These are phyloP conservation scores for Thamnaconus septentrionalis DNA, from an alignment of 2,113 vertebrate species.

Conservation along the genomic window DNA sequence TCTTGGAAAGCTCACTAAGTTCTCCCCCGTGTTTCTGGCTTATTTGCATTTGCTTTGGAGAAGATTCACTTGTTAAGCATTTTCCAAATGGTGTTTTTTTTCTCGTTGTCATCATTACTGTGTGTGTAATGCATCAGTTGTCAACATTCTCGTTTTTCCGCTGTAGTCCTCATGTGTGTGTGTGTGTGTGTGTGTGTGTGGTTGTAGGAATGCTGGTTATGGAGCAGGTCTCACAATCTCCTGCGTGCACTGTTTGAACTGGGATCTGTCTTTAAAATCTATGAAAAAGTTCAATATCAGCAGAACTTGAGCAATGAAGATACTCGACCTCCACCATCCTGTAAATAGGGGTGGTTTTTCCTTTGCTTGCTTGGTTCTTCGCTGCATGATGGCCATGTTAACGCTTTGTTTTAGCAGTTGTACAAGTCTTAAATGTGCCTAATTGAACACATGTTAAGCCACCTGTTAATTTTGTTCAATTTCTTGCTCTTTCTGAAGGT, in stretches of 20 bases:
- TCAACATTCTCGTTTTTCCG: conserved; percentile 44
- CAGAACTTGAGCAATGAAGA: conserved; percentile 26
- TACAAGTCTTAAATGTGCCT: background rate
- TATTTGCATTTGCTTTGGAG: conserved; percentile 25
- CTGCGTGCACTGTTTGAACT: conserved; percentile 35
- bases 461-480: conserved; percentile 11
- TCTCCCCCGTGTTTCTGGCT: conserved; percentile 1
- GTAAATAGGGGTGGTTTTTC: conserved; percentile 58
- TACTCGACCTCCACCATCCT: conserved; percentile 5
- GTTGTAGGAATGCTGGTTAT: conserved; percentile 49
- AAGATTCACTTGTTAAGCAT: conserved; percentile 27
- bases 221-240: conserved; percentile 36
- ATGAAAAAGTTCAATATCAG: conserved; percentile 39
- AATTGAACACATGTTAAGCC: background rate
- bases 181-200: conserved; percentile 19
- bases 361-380: conserved; percentile 20
- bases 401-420: conserved; percentile 15
- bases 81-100: conserved; percentile 31
- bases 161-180: conserved; percentile 9
- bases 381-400: conserved; percentile 36
- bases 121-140: conserved; percentile 33
- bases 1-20: background rate
- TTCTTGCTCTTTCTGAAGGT: conserved; percentile 57
- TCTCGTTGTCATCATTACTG: conserved; percentile 43
- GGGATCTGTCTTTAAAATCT: conserved; percentile 40